These are phyloP conservation scores for Pedetes capensis DNA, from an alignment of 2,113 vertebrate genomes.

Conservation along the genomic window DNA sequence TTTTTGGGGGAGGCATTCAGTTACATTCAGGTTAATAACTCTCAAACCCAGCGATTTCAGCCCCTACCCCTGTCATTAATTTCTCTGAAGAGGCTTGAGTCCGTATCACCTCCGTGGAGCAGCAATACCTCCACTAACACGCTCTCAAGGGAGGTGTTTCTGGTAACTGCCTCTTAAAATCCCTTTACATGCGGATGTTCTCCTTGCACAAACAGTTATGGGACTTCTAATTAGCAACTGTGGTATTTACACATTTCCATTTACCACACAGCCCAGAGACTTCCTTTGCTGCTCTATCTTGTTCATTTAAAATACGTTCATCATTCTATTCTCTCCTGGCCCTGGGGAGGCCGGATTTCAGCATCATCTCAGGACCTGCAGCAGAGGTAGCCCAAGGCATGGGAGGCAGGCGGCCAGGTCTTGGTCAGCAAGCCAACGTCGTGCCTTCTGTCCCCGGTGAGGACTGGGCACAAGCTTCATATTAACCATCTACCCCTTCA, in stretches of 20 bases:
- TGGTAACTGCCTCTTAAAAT: slow-evolving; percentile 45
- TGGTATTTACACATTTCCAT: slow-evolving; percentile 9
- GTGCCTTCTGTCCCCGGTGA: background rate
- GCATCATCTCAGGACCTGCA: background rate
- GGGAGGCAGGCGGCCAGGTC: rapidly evolving
- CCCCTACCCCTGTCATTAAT: rapidly evolving
- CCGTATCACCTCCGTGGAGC: background rate
- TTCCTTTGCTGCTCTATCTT: background rate
- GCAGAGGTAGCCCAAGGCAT: background rate
- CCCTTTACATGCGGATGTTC: background rate
- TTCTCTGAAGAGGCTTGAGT: background rate
- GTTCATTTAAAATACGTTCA: background rate
- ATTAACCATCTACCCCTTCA: background rate
- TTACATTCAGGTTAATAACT: background rate
- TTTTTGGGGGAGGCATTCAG: background rate
- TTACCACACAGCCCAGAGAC: background rate
- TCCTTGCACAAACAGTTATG: background rate
- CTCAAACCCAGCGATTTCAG: background rate
- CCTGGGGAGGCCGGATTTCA: background rate
- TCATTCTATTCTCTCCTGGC: background rate
- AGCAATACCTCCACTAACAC: background rate
- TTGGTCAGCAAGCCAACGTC: background rate
- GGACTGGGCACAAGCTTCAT: background rate
- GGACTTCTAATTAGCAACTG: background rate
- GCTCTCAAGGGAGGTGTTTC: background rate